phyloP scores from a whole-genome alignment of 2,888 invertebrate species.

The Osmoderma eremita region DNA sequence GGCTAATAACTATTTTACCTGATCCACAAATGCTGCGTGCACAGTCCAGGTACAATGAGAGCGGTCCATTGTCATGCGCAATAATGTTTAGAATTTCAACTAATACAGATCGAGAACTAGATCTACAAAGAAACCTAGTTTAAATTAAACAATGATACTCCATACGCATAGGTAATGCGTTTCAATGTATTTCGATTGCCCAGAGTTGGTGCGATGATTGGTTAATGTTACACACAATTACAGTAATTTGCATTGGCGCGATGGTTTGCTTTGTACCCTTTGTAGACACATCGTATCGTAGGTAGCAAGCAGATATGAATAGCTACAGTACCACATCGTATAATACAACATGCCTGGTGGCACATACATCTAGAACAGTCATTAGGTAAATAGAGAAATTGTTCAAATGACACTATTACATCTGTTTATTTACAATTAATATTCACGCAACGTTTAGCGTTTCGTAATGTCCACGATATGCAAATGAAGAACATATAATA shows the following conservation, averaged over 20 bases:
- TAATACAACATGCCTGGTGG: background rate
- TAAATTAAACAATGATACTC: no score
- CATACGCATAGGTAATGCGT: no score
- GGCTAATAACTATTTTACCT: no score
- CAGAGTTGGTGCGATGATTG: constrained; percentile 6
- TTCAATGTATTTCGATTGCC: background rate
- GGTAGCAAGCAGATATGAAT: no score
- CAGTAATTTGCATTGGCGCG: constrained; percentile 1
- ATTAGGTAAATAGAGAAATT: constrained; percentile 10
- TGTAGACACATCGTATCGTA: no score
- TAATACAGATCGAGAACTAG: no score
- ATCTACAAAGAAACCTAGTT: no score
- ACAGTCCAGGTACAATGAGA: no score
- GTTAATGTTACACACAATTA: constrained; percentile 10
- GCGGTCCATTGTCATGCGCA: no score
- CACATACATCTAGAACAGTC: background rate
- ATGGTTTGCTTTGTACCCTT: background rate
- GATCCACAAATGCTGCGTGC: no score
- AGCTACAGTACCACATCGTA: no score
- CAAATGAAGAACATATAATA: constrained; percentile 6
- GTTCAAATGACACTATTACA: constrained; percentile 28
- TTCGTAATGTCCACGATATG: constrained; percentile 17
- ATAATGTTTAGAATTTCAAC: no score
- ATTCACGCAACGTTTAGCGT: constrained; percentile 19
- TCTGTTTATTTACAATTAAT: constrained; percentile 32